Conservation (phyloP, 2,888 invertebrate species). For the Thereva unica region DNA sequence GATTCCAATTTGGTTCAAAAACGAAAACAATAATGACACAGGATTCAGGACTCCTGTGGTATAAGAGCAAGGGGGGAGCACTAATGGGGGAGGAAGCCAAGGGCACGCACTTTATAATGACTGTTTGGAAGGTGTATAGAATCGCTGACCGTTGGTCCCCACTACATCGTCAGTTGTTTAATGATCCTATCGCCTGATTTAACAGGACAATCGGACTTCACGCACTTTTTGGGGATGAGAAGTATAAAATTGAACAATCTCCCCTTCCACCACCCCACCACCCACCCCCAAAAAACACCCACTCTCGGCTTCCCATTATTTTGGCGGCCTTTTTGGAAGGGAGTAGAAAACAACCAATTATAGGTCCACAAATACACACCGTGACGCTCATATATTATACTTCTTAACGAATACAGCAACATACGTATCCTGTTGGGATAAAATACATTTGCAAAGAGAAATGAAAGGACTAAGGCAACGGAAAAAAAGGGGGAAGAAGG, state of each 20-base stretch:
- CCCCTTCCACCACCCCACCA: not conserved
- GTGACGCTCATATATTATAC: constrained; percentile 8
- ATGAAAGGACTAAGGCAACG: constrained; percentile 14
- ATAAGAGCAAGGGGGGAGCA: not conserved
- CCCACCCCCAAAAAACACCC: not conserved
- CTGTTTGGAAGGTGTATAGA: constrained; percentile 3
- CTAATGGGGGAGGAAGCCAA: constrained; percentile 2
- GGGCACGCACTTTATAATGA: constrained; percentile 28
- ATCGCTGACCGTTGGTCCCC: constrained; percentile 8
- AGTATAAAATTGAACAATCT: constrained; percentile 16
- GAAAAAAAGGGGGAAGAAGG: no score
- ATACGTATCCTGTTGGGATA: constrained; percentile 16
- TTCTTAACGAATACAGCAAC: constrained; percentile 15
- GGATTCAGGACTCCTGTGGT: not conserved
- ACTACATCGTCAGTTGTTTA: constrained; percentile 14
- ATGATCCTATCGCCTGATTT: constrained; percentile 38
- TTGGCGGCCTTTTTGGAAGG: no score
- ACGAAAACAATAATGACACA: constrained; percentile 16
- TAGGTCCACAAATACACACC: constrained; percentile 19
- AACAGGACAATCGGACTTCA: constrained; percentile 30
- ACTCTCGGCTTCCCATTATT: no score
- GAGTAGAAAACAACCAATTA: constrained; percentile 18
- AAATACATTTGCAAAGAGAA: constrained; percentile 16
- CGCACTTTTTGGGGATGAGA: constrained; percentile 9
- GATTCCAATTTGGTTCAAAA: constrained; percentile 30